These are phyloP conservation scores for Narcine bancroftii DNA, from an alignment of 2,113 vertebrate species.

Conservation along the genomic window DNA sequence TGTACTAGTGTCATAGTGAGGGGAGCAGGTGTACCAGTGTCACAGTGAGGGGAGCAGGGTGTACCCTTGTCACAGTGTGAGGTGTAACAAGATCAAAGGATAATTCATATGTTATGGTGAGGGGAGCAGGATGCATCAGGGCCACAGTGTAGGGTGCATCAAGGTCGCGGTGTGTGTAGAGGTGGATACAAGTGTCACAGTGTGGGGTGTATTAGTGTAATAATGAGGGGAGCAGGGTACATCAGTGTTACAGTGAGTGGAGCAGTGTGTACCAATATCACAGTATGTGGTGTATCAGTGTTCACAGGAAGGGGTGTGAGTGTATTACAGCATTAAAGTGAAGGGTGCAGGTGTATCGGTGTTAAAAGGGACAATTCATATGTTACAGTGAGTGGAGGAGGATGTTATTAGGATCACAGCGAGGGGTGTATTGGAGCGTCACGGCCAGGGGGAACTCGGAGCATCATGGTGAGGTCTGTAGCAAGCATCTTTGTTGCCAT, in stretches of 20 bases:
- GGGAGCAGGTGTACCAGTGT: background rate
- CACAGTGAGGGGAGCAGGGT: background rate
- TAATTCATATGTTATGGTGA: background rate
- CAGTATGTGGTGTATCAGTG: no score
- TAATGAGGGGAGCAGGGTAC: background rate
- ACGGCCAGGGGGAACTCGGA: background rate
- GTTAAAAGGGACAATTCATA: no score
- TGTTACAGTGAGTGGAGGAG: no score
- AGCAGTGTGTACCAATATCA: background rate
- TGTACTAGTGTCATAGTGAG: background rate
- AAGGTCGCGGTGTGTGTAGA: background rate
- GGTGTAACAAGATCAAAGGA: no score
- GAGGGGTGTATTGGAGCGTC: no score
- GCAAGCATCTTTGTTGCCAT: no score
- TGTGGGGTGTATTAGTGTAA: background rate
- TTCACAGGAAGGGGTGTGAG: background rate
- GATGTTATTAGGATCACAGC: no score
- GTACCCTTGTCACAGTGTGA: background rate
- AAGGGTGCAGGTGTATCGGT: background rate
- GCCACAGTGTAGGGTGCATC: background rate
- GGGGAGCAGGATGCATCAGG: background rate
- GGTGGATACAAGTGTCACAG: background rate
- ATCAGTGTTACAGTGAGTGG: background rate
- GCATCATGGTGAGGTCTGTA: background rate
- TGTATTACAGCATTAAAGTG: background rate